phyloP scores from a whole-genome alignment of 92 coral and sea anemone genomes.

The Zoanthus sansibaricus region DNA sequence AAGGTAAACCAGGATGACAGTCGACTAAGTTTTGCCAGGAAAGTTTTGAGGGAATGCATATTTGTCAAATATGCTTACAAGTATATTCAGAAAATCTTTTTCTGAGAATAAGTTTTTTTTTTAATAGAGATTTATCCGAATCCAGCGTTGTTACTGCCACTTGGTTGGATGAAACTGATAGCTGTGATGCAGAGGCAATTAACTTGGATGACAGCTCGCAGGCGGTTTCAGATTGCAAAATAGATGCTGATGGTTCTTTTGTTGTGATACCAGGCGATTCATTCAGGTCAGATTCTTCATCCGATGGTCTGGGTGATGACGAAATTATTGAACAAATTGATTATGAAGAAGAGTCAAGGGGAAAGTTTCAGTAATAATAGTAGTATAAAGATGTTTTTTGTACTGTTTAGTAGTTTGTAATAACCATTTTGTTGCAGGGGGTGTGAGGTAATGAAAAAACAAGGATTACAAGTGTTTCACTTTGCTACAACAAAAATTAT shows the following conservation, averaged over 20 bases:
- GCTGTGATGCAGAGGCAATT: background rate
- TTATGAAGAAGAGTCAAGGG: background rate
- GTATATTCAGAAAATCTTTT: background rate
- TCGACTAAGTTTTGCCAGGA: background rate
- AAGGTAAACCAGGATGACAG: background rate
- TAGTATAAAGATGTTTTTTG: background rate
- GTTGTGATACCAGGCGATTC: slow-evolving; percentile 12
- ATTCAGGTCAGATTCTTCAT: slow-evolving; percentile 30
- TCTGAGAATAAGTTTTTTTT: slow-evolving; percentile 1
- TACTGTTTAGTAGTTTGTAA: background rate
- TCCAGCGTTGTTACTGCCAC: background rate
- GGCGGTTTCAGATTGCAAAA: background rate
- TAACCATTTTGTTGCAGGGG: background rate
- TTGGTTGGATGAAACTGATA: background rate
- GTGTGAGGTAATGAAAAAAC: too few relatives aligned
- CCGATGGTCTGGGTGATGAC: background rate
- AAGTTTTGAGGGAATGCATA: background rate
- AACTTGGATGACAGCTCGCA: background rate
- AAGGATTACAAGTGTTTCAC: background rate
- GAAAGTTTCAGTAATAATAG: background rate
- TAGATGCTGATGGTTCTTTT: slow-evolving; percentile 13
- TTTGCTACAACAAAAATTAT: too few relatives aligned
- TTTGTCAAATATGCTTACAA: background rate
- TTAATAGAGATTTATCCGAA: background rate
- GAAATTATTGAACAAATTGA: background rate